Base-by-base conservation (phyloP, 2,797 vertebrate species). In the Phataginus tricuspis region DNA sequence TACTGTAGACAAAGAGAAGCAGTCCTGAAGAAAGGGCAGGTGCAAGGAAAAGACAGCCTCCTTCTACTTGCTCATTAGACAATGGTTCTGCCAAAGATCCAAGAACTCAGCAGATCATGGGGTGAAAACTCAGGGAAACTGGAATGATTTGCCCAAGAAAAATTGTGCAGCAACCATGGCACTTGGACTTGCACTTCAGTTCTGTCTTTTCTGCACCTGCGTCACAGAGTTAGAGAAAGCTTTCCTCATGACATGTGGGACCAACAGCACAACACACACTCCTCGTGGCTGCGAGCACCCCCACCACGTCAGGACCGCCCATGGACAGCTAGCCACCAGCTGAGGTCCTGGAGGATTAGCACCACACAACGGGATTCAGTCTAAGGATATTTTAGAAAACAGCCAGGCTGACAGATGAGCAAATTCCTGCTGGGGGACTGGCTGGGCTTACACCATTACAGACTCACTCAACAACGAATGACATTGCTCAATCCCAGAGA, bases 311-410 rank as follows among this genome's bases (percentile, higher is more conserved):
- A 57, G 63, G 16, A 39, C 66, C 10, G 23, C 27, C 63, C 53
- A 19, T 14, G 2, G 12, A 75, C 27, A 71, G 16, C 53, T 55
- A 9, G 37, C 29, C n/a, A 11, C 64, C 64, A 72, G 19, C 75
- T 34, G 18, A 31, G 69, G 27, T 89, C 53, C 16, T 45, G 6
- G 27, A 21, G 39, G 23, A 83, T n/a, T 42, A 85, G 27, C n/a
- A 31, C 27, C 68, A 75, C 31, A 25, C 34, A 55, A 51, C 15
- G 13, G 37, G 15, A 75, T 29, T 75, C 45, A 6, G 31, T 7
- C 51, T 89, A 31, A 29, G 37, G n/a, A n/a, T 71, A 59, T 49
- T 71, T 79, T n/a, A 92, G 61, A 94, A 94, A 92, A 86, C 21
- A 55, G 23, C 23, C 27, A 86, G 51, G 55, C 80, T 78, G 90